Evolutionary conservation across 2,797 vertebrate species (phyloP).

Genomic region (Leptatherina wallacei): DNA sequence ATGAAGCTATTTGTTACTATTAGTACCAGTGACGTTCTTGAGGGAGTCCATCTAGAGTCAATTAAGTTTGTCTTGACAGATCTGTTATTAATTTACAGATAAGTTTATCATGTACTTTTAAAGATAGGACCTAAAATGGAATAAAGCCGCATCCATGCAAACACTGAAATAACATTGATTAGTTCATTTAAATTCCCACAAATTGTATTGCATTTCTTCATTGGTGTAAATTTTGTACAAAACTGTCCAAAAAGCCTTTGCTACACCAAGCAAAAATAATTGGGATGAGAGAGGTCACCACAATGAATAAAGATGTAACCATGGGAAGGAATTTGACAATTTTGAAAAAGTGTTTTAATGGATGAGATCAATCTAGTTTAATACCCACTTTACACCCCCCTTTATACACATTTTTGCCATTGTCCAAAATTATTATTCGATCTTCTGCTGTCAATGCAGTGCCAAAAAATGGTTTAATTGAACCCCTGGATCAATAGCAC

Average conservation of each 20-base stretch:
- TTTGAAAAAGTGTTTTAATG: conserved; percentile 52
- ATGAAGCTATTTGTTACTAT: conserved; percentile 36
- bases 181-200: background rate
- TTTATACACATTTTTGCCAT: conserved; percentile 64
- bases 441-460: conserved; percentile 61
- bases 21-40: conserved; percentile 35
- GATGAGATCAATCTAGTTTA: conserved; percentile 64
- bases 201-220: background rate
- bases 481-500: conserved; percentile 70
- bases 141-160: conserved; percentile 31
- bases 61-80: conserved; percentile 62
- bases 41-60: conserved; percentile 40
- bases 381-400: conserved; percentile 59
- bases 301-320: conserved; percentile 21
- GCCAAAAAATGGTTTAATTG: conserved; percentile 78
- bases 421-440: conserved; percentile 73
- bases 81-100: conserved; percentile 42
- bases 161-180: conserved; percentile 19
- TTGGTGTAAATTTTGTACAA: background rate
- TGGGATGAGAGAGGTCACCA: conserved; percentile 21
- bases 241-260: background rate
- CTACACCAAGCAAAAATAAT: conserved; percentile 9
- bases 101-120: conserved; percentile 24
- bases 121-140: conserved; percentile 10
- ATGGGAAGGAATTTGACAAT: conserved; percentile 36